These are phyloP conservation scores for Halocynthia roretzi DNA, from an alignment of 23 tunicate genomes.

Conservation along the genomic window DNA sequence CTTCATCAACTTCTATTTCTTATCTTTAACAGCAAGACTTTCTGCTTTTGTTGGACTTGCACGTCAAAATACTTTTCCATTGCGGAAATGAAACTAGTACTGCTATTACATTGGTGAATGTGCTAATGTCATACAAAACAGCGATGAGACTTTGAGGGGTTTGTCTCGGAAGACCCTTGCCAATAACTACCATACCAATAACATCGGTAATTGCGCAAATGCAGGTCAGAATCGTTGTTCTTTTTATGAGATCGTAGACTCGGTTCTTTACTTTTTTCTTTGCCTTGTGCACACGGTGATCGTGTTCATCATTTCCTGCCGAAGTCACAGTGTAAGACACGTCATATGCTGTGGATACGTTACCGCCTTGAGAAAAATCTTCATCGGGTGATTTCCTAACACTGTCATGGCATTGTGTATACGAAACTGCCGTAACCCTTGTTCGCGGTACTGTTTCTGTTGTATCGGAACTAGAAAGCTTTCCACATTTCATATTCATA, in stretches of 20 bases:
- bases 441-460: not conserved
- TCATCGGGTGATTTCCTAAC: not conserved
- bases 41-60: not conserved
- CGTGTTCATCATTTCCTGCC: not conserved
- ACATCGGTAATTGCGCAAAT: constrained; percentile 12
- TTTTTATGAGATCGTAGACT: not conserved
- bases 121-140: constrained; percentile 1
- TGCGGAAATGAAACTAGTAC: not conserved
- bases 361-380: not conserved
- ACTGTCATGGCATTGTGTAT: not conserved
- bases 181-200: constrained; percentile 3
- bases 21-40: too few relatives aligned
- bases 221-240: constrained; percentile 9
- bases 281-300: too few relatives aligned
- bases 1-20: too few relatives aligned
- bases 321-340: not conserved
- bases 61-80: constrained; percentile 10
- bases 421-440: not conserved
- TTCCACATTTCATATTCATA: not conserved
- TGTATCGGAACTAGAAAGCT: not conserved
- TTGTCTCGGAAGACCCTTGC: not conserved
- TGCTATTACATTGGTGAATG: not conserved
- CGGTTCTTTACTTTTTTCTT: too few relatives aligned
- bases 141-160: constrained; percentile 8
- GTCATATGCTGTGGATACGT: not conserved